phyloP scores from a whole-genome alignment of 2,113 vertebrate genomes.

The Phrynosoma blainvillii region DNA sequence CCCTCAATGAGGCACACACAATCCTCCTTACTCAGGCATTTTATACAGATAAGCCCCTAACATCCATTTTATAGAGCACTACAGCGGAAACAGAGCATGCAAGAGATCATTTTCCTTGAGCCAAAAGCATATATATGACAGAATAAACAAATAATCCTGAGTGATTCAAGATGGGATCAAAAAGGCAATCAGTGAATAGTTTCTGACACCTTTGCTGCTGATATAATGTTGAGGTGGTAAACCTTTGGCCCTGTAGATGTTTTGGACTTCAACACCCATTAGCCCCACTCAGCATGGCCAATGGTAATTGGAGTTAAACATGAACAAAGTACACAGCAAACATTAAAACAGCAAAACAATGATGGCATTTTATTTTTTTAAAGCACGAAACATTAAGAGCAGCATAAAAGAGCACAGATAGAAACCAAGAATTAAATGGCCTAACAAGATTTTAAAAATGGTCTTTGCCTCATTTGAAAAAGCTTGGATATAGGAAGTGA shows the following conservation, averaged over 20 bases:
- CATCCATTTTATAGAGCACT: neutral
- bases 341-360: too few species aligned
- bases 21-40: conserved; percentile 18
- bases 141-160: conserved; percentile 2
- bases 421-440: too few species aligned
- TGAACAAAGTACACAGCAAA: too few species aligned
- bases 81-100: neutral
- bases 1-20: neutral
- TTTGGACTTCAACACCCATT: too few species aligned
- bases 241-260: neutral
- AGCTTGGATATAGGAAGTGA: too few species aligned
- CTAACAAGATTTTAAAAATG: too few species aligned
- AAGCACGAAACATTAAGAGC: too few species aligned
- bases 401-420: too few species aligned
- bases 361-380: too few species aligned
- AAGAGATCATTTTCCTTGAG: neutral
- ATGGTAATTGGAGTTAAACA: too few species aligned
- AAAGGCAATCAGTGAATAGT: neutral
- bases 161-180: neutral
- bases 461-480: too few species aligned
- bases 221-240: neutral
- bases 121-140: neutral
- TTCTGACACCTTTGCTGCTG: neutral
- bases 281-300: too few species aligned
- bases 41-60: conserved; percentile 11